These are phyloP conservation scores for Pantherophis alleghaniensis DNA, from an alignment of 2,797 vertebrate genomes.

Conservation along the genomic window DNA sequence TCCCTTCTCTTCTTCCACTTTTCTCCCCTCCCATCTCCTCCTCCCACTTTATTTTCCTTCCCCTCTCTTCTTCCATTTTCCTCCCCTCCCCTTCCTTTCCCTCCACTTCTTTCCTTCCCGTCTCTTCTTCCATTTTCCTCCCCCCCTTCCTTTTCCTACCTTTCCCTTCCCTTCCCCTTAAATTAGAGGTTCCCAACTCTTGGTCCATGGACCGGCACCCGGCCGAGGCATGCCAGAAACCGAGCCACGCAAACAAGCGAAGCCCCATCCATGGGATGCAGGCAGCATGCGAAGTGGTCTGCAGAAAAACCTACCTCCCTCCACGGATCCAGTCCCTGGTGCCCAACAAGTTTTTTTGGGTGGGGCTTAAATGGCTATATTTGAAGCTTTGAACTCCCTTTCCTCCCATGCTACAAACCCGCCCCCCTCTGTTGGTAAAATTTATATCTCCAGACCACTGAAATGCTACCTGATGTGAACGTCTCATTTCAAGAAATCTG, in stretches of 20 bases:
- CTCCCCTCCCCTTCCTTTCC: neutral
- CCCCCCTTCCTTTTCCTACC: neutral
- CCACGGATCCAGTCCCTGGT: no score
- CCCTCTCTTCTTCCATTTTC: neutral
- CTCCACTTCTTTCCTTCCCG: neutral
- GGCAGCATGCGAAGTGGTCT: no score
- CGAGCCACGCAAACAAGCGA: no score
- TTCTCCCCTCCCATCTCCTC: rapidly evolving
- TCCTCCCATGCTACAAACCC: neutral
- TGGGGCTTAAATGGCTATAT: neutral
- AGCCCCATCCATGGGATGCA: no score
- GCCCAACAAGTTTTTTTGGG: no score
- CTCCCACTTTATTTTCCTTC: no score
- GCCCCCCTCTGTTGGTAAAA: rapidly evolving
- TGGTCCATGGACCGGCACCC: no score
- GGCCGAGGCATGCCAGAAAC: no score
- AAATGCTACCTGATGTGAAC: rapidly evolving
- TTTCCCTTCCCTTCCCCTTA: neutral
- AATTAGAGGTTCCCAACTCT: neutral
- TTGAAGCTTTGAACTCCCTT: neutral
- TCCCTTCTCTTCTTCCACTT: neutral
- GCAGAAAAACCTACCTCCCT: no score
- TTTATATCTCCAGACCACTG: rapidly evolving
- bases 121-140: neutral
- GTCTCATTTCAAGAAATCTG: neutral